Base-by-base conservation (phyloP, 1,140 invertebrate genomes). In the Araneus ventricosus region DNA sequence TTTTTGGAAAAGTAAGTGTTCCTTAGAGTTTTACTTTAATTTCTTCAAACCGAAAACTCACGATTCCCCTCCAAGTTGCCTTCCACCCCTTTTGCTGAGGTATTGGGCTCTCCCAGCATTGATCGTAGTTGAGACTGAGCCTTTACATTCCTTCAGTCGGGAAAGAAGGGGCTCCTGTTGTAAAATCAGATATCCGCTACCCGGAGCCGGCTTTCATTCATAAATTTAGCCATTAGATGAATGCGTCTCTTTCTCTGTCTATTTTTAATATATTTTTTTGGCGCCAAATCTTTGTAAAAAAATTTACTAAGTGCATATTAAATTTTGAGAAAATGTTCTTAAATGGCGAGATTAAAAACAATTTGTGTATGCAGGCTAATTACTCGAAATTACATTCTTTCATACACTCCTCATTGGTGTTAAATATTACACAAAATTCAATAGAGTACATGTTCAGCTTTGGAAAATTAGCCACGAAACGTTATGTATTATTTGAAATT, bases 131-230 rank as follows among this genome's bases (percentile, higher is more conserved):
- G 63, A 34, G 67, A 41, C 57, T 52, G 39, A 90, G 89, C 89
- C 89, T 90, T 90, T 90, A 90, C 89, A 90, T 90, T 82, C 89
- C 57, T 37, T 61, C 57, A 82, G 41, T 61, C 67, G 37, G 30
- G 70, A 75, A 86, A 88, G 30, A 22, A 90, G 52, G 59, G 41
- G 34, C 52, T 84, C 59, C 27, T 41, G 70, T 84, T 82, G 75
- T 90, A 90, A 84, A 41, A 79, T 41, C 45, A 75, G 41, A 27
- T 90, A 82, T 34, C 89, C 45, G 24, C n/a, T 90, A 82, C 10
- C 45, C 30, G 20, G 52, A 45, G 14, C 88, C 41, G 39, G 67
- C n/a, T 34, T 70, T 30, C 89, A 90, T 90, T 90, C 89, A 90
- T 90, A 45, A 57, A 90, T 90, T 90, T n/a, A 24, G 27, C 14